Conservation (phyloP, 2,888 invertebrate species). For the Drosophila formosana region DNA sequence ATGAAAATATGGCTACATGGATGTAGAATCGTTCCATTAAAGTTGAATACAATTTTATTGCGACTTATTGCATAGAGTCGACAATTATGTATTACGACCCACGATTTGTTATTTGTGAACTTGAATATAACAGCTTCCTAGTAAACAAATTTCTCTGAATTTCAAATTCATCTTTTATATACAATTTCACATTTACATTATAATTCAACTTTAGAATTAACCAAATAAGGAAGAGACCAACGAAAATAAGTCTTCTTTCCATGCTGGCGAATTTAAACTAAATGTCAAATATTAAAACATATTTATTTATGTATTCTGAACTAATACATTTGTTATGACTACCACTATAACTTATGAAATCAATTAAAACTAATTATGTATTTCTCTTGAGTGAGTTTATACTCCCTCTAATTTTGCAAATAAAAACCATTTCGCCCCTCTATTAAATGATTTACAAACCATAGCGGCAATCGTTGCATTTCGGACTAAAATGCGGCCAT, state of each 20-base stretch:
- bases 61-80: background rate
- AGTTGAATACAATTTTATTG: background rate
- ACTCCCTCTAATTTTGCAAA: background rate
- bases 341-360: too few species aligned
- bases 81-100: background rate
- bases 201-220: background rate
- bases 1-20: background rate
- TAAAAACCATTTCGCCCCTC: background rate
- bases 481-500: constrained; percentile 6
- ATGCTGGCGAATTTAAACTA: background rate
- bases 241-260: background rate
- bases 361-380: too few species aligned
- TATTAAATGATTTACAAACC: background rate
- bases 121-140: background rate
- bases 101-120: background rate
- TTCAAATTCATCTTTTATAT: background rate
- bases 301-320: too few species aligned
- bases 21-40: background rate
- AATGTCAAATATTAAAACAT: too few species aligned
- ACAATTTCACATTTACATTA: background rate
- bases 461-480: background rate
- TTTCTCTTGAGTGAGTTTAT: background rate
- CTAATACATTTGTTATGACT: too few species aligned
- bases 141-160: background rate
- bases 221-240: background rate